Base-by-base conservation (phyloP, 1,140 invertebrate species). In the Cecropterus lyciades region DNA sequence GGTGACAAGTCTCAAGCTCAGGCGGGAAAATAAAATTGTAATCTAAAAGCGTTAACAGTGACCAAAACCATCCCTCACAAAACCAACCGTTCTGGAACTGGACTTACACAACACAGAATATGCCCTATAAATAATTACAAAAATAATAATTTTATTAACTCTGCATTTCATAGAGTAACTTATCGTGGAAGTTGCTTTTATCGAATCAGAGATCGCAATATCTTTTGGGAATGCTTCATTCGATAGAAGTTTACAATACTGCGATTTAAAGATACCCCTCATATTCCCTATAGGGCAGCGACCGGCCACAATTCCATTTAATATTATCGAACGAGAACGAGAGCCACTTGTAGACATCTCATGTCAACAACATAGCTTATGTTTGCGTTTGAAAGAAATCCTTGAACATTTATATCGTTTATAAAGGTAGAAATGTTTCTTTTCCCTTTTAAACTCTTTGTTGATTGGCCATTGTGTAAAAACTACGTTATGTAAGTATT, bases 321-420 rank as follows among this genome's bases (percentile, higher is more conserved):
- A 37, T 16, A 24, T 49, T 49, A 27, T 27, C 13, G n/a, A n/a
- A n/a, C n/a, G n/a, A n/a, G n/a, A 52, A n/a, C 14, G 14, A 52
- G 14, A 24, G 24, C 24, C 24, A 30, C 24, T 46, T 27, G 49
- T 51, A 27, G 20, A 27, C 51, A 9, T 53, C 51, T 53, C 51
- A 27, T 15, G 51, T 53, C 51, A 40, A 6, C 30, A 24, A 15
- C 51, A 53, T 37, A 15, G 30, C 24, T 53, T 51, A 30, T n/a
- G 27, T 37, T 14, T 53, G 51, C 30, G 10, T 53, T 53, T 53
- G 33, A 40, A 55, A 55, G 30, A 55, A 55, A 40, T 55, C 52
- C 52, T 55, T 55, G 52, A 55, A 11, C 33, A 16, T 40, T 27
- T 15, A 10, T 40, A 2, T 40, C 52, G 15, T 16, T 55, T 55